Conservation (phyloP, 53 echinoderm and acorn worm species). For the Paelopatides confundens region DNA sequence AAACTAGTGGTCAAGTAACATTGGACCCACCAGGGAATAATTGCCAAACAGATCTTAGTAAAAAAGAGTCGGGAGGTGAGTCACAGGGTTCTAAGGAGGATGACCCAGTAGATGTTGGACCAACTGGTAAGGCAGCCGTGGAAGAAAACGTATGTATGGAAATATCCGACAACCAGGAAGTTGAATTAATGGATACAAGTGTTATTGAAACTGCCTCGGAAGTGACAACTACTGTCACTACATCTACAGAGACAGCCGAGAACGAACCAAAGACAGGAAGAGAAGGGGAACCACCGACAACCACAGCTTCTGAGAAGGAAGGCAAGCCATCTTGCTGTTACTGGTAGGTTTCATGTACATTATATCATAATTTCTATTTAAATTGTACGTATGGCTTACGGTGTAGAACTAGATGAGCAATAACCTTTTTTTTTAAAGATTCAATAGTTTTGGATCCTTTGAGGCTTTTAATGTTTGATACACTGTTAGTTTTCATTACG, state of each 20-base stretch:
- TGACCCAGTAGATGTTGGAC: neutral
- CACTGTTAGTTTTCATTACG: too few relatives aligned
- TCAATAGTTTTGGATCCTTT: too few relatives aligned
- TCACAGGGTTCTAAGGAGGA: neutral
- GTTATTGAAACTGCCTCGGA: constrained; percentile 10
- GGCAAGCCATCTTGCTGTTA: constrained; percentile 12
- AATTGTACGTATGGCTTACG: too few relatives aligned
- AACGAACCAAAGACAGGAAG: neutral
- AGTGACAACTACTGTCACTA: constrained; percentile 20
- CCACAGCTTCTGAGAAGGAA: neutral
- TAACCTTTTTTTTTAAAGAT: too few relatives aligned
- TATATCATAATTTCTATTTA: too few relatives aligned
- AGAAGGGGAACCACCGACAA: neutral
- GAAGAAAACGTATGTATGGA: constrained; percentile 4
- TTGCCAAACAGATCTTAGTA: neutral
- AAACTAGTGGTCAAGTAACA: neutral
- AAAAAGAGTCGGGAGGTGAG: neutral
- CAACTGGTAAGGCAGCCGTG: neutral
- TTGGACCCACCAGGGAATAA: neutral
- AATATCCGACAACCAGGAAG: constrained; percentile 4
- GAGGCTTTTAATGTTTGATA: too few relatives aligned
- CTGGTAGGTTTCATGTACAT: constrained; percentile 7
- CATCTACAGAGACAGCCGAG: neutral
- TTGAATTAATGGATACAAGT: neutral
- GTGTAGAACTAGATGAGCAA: too few relatives aligned